Base-by-base conservation (phyloP, 92 coral and sea anemone genomes). In the Montipora capitata region DNA sequence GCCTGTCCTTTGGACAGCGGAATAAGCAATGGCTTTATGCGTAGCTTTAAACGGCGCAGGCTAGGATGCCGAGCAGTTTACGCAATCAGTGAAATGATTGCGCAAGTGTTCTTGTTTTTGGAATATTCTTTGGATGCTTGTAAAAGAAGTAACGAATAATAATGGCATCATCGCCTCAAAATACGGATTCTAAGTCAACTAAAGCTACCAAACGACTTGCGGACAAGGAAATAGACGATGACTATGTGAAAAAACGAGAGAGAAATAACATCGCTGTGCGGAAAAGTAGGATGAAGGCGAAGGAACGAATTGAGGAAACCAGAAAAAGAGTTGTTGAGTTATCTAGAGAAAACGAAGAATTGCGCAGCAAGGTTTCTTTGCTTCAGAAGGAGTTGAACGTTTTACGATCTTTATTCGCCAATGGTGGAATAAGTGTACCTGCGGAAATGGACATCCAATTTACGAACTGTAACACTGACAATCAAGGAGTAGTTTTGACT, bases 331-430 rank as follows among this genome's bases (percentile, higher is more conserved):
- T 98, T 3, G 78, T 70, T 39, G 94, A 82, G 77, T 90, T 98
- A 44, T 4, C 99, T 49, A 80, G 92, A 72, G 99, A 98, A 84
- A 98, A 98, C 89, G 97, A 93, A 62, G 98, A 96, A 27, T 91
- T 98, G 43, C 94, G 96, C 35, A 92, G 88, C 63, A 98, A 98
- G 89, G 99, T 98, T 59, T 91, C 97, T 44, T 92, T 98, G 20
- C 91, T 98, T 59, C 98, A 94, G 61, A 98, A 98, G 88, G 99
- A 98, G 90, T 92, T 98, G 59, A 98, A 94, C 92, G 99, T 98
- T 27, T 94, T 98, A 56, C 86, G 99, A 43, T 98, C 99, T 18
- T 86, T 98, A 14, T 98, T 98, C 75, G 95, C 98, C 48, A 94
- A 98, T 77, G 99, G 99, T 14, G 99, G 96, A 44, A 88, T 94